Percentiles rank a stretch among this genome's conserved stretches.
These are phyloP conservation scores for Baronia brevicornis DNA, from an alignment of 2,888 invertebrate genomes.

Conservation along the genomic window DNA sequence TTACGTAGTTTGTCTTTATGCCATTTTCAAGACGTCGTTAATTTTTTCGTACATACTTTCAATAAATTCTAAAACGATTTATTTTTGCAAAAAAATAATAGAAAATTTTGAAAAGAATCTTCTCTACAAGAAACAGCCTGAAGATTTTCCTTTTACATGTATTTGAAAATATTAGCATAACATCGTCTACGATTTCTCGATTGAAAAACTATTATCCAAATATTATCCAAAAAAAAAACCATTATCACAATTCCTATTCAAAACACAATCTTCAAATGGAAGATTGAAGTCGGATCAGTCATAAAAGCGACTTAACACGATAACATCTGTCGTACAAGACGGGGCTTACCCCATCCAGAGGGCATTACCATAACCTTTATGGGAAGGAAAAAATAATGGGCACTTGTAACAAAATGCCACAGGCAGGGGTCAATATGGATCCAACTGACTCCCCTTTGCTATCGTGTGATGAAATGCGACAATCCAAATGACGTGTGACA, in stretches of 20 bases:
- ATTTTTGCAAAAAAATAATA: too few relatives aligned
- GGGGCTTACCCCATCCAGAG: conserved; percentile 51
- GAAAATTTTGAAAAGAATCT: too few relatives aligned
- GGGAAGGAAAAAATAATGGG: conserved; percentile 63
- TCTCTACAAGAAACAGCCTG: too few relatives aligned
- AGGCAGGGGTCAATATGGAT: conserved; percentile 48
- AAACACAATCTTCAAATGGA: conserved; percentile 27
- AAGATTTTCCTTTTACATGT: too few relatives aligned
- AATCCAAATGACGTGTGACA: conserved; percentile 71
- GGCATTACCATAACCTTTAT: conserved; percentile 69
- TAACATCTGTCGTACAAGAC: conserved; percentile 57
- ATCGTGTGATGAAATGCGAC: conserved; percentile 72
- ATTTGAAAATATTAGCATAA: too few relatives aligned
- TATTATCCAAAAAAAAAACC: too few relatives aligned
- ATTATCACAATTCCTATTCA: conserved; percentile 36
- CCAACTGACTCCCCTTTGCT: conserved; percentile 22
- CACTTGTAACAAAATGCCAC: conserved; percentile 46
- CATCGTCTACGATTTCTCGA: too few relatives aligned
- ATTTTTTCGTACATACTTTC: too few relatives aligned
- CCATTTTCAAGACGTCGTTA: too few relatives aligned
- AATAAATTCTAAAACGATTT: too few relatives aligned
- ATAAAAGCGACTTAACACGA: conserved; percentile 32
- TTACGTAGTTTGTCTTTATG: too few relatives aligned
- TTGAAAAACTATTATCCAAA: too few relatives aligned
- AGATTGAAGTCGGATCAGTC: conserved; percentile 29